Percentiles rank a stretch among this genome's conserved stretches.
Evolutionary conservation across 2,888 invertebrate species (phyloP).

Genomic region (Pemphredon lugubris): DNA sequence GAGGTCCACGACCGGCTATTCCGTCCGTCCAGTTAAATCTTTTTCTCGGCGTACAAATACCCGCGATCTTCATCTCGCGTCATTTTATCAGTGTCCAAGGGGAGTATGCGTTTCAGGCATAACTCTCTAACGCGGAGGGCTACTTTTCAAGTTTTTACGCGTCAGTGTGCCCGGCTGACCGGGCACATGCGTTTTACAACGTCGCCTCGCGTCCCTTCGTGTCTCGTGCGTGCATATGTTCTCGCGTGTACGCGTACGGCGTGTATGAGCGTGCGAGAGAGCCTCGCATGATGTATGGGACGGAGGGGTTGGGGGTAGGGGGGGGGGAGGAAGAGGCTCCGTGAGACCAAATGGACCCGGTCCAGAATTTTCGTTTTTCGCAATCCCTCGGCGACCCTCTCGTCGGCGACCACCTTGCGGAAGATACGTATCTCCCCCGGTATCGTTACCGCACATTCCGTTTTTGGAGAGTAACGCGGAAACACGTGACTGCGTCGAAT

Average conservation of each 20-base stretch:
- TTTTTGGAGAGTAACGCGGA: slow-evolving; percentile 26
- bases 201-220: slow-evolving; percentile 41
- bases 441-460: slow-evolving; percentile 59
- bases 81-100: slow-evolving; percentile 71
- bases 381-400: slow-evolving; percentile 43
- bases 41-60: slow-evolving; percentile 31
- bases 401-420: slow-evolving; percentile 64
- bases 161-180: slow-evolving; percentile 18
- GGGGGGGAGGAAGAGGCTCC: slow-evolving; percentile 16
- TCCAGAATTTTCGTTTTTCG: slow-evolving; percentile 66
- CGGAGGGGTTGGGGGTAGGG: not conserved
- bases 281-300: slow-evolving; percentile 64
- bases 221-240: slow-evolving; percentile 33
- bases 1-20: slow-evolving; percentile 4
- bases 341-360: slow-evolving; percentile 51
- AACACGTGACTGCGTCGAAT: slow-evolving; percentile 5
- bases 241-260: slow-evolving; percentile 6
- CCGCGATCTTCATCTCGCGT: slow-evolving; percentile 52
- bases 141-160: slow-evolving; percentile 74
- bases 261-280: slow-evolving; percentile 26
- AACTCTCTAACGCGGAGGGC: slow-evolving; percentile 68
- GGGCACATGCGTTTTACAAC: slow-evolving; percentile 33
- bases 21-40: slow-evolving; percentile 40
- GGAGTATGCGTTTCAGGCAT: slow-evolving; percentile 64
- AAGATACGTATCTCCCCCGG: slow-evolving; percentile 62